Percentiles rank a stretch among this genome's conserved stretches.
phyloP scores from a whole-genome alignment of 2,888 invertebrate species.

The Mimumesa dahlbomi region DNA sequence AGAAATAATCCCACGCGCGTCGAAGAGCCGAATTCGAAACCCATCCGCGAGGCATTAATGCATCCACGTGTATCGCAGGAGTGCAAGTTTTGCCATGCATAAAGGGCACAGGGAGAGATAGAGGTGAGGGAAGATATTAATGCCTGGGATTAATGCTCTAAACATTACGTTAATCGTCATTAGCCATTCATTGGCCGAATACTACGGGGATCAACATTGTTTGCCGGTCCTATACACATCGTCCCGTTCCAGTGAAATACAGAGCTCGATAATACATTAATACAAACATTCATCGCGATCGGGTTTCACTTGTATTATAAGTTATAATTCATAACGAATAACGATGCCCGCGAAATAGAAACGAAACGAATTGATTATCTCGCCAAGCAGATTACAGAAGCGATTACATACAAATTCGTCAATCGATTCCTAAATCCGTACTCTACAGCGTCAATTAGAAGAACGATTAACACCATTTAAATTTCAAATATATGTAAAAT shows the following conservation, averaged over 20 bases:
- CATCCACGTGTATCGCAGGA: slow-evolving; percentile 23
- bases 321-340: too few species aligned
- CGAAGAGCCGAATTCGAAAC: slow-evolving; percentile 39
- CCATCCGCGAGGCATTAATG: slow-evolving; percentile 25
- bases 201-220: slow-evolving; percentile 55
- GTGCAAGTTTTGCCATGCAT: slow-evolving; percentile 37
- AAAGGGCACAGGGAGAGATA: slow-evolving; percentile 9
- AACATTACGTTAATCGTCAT: slow-evolving; percentile 69
- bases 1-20: slow-evolving; percentile 40
- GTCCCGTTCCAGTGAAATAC: slow-evolving; percentile 36
- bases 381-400: background rate
- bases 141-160: slow-evolving; percentile 62
- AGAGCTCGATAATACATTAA: slow-evolving; percentile 31
- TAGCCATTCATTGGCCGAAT: slow-evolving; percentile 57
- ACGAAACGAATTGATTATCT: background rate
- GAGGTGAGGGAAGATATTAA: slow-evolving; percentile 45
- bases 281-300: slow-evolving; percentile 21
- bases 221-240: slow-evolving; percentile 38
- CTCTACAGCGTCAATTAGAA: too few species aligned
- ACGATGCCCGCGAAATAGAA: background rate
- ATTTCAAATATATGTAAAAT: too few species aligned
- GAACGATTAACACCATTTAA: too few species aligned
- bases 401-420: background rate
- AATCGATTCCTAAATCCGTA: too few species aligned
- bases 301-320: slow-evolving; percentile 32